Conservation (phyloP, 92 coral and sea anemone species). For the Parazoanthus atlanticus region DNA sequence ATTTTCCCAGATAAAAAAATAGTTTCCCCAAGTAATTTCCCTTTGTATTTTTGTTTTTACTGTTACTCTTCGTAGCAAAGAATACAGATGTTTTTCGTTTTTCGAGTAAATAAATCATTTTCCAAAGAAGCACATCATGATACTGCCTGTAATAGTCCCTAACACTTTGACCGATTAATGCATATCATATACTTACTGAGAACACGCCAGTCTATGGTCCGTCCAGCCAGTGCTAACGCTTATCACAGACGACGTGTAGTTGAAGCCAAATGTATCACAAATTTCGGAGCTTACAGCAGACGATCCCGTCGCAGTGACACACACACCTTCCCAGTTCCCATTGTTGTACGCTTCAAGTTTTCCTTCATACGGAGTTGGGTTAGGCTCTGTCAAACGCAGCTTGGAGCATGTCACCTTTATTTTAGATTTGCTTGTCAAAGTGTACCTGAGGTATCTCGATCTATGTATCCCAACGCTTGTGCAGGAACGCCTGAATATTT, state of each 20-base stretch:
- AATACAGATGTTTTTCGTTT: no score
- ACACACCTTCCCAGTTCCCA: conserved; percentile 27
- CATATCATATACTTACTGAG: no score
- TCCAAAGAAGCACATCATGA: no score
- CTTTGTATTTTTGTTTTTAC: no score
- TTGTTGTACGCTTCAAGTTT: conserved; percentile 27
- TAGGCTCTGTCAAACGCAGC: conserved; percentile 29
- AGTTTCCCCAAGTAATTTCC: no score
- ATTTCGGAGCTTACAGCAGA: background rate
- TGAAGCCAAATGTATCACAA: no score
- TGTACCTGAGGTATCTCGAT: background rate
- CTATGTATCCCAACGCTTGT: background rate
- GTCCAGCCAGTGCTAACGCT: conserved; percentile 32
- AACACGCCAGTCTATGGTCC: conserved; percentile 17
- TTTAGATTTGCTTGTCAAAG: background rate
- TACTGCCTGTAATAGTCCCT: no score
- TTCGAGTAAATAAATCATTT: no score
- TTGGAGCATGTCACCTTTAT: conserved; percentile 20
- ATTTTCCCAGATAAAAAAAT: no score
- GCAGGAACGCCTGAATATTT: background rate
- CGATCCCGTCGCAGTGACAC: conserved; percentile 19
- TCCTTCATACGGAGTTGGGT: conserved; percentile 38
- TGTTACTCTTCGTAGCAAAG: no score
- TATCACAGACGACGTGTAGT: background rate
- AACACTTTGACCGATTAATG: no score